Percentiles rank a stretch among this genome's conserved stretches.
Conservation (phyloP, 2,797 vertebrate species). For the Bovichtus variegatus region DNA sequence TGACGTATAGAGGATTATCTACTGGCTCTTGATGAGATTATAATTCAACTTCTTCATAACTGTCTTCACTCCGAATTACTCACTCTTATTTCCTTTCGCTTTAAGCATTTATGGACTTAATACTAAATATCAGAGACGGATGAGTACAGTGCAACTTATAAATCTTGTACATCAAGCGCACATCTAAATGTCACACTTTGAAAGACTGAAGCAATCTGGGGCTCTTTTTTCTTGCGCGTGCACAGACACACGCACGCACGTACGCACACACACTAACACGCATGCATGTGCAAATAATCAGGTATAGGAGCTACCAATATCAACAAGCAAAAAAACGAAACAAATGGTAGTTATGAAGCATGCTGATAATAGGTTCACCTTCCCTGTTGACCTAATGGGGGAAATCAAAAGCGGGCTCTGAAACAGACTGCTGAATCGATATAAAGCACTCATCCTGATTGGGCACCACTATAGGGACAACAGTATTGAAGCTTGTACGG, state of each 20-base stretch:
- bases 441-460: constrained; percentile 84
- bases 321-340: constrained; percentile 66
- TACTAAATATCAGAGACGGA: constrained; percentile 75
- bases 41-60: constrained; percentile 74
- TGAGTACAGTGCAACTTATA: constrained; percentile 66
- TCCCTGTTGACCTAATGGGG: constrained; percentile 77
- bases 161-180: constrained; percentile 65
- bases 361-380: constrained; percentile 78
- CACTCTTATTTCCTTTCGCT: constrained; percentile 71
- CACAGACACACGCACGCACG: neutral
- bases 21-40: constrained; percentile 80
- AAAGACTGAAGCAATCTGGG: constrained; percentile 27
- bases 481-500: constrained; percentile 65
- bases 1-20: constrained; percentile 79
- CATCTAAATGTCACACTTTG: constrained; percentile 70
- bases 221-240: neutral
- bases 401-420: constrained; percentile 76
- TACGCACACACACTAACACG: constrained; percentile 6
- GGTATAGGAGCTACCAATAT: constrained; percentile 35
- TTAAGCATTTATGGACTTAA: constrained; percentile 77
- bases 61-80: constrained; percentile 73
- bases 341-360: constrained; percentile 72
- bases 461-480: constrained; percentile 71
- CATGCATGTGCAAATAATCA: constrained; percentile 4
- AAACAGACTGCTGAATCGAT: constrained; percentile 78